A percentile compares a stretch with the other conserved stretches of the same genome.
Evolutionary conservation across 2,797 vertebrate genomes (phyloP).

Genomic region (Chromobotia macracanthus): DNA sequence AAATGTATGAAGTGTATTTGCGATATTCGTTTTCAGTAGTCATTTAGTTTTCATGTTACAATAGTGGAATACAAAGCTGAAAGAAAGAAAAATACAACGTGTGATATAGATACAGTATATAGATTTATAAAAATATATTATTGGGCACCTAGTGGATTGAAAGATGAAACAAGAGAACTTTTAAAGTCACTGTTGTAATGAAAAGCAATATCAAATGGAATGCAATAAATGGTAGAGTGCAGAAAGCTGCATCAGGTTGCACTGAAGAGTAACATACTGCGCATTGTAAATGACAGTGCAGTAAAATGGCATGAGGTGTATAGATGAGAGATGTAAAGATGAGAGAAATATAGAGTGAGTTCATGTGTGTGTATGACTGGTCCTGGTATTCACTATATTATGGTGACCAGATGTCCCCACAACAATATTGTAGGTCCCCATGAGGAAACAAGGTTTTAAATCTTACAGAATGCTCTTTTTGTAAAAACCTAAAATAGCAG

Average conservation of each 20-base stretch:
- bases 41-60: background rate
- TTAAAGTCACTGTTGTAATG: background rate
- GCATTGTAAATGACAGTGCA: background rate
- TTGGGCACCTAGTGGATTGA: background rate
- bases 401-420: no score
- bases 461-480: no score
- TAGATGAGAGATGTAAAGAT: no score
- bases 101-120: background rate
- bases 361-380: no score
- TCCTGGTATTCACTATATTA: no score
- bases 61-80: background rate
- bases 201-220: constrained; percentile 2
- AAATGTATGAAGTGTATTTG: constrained; percentile 1
- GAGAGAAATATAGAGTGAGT: no score
- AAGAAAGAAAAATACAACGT: background rate
- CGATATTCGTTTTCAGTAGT: background rate
- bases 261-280: background rate
- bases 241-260: background rate
- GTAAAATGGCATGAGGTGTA: background rate
- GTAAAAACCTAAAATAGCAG: no score
- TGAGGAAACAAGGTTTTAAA: no score
- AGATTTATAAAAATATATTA: background rate
- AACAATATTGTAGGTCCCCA: no score
- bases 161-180: background rate
- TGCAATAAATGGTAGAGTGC: background rate